phyloP scores from a whole-genome alignment of 2,888 invertebrate species.

The Sesia bembeciformis region DNA sequence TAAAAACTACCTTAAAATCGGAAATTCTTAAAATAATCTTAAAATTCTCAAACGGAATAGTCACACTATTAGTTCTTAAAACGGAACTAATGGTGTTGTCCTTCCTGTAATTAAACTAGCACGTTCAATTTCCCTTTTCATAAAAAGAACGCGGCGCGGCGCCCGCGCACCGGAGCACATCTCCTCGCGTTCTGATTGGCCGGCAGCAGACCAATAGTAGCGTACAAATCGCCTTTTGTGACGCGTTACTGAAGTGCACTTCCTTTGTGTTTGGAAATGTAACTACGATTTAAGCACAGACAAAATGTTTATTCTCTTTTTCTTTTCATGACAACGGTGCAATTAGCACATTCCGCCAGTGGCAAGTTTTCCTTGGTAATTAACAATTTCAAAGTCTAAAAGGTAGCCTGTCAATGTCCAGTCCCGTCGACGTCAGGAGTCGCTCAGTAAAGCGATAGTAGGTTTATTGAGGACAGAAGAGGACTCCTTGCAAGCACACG shows the following conservation, averaged over 20 bases:
- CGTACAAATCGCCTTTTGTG: slow-evolving; percentile 7
- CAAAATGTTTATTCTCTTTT: no score
- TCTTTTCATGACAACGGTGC: no score
- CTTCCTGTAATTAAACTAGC: slow-evolving; percentile 8
- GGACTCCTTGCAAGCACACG: no score
- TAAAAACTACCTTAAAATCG: no score
- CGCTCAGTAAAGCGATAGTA: no score
- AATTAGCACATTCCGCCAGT: no score
- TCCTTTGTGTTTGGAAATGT: slow-evolving; percentile 7
- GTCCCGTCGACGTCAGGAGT: no score
- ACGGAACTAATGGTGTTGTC: neutral
- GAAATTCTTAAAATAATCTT: no score
- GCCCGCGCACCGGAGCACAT: slow-evolving; percentile 15
- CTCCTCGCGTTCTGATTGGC: slow-evolving; percentile 16
- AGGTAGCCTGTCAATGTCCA: no score
- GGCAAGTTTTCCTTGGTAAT: no score
- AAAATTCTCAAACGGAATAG: slow-evolving; percentile 1
- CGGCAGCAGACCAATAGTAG: slow-evolving; percentile 8
- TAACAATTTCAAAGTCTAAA: no score
- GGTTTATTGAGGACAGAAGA: no score
- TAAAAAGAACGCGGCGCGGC: slow-evolving; percentile 15
- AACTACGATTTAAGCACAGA: neutral
- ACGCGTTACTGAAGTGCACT: slow-evolving; percentile 4
- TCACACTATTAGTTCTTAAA: slow-evolving; percentile 4
- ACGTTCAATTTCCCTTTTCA: slow-evolving; percentile 10